Conservation (phyloP, 2,113 vertebrate species). For the Tragelaphus strepsiceros region DNA sequence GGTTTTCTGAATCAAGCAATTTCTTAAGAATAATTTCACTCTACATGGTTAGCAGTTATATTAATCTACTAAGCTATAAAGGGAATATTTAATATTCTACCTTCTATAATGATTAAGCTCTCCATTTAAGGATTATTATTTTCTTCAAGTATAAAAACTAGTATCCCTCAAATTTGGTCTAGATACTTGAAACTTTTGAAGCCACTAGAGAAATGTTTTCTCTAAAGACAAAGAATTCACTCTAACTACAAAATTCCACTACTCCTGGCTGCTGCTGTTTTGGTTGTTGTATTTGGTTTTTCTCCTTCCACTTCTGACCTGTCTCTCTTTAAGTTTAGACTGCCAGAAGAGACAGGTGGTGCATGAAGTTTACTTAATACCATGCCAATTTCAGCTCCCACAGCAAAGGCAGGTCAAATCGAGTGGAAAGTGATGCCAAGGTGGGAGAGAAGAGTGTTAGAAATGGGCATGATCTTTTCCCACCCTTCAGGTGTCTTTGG, state of each 20-base stretch:
- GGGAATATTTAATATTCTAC: conserved; percentile 19
- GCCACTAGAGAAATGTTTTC: neutral
- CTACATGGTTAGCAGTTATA: neutral
- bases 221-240: neutral
- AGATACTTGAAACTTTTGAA: neutral
- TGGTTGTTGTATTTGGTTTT: neutral
- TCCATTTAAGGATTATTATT: neutral
- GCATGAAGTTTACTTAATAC: conserved; percentile 56
- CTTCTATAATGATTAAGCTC: conserved; percentile 42
- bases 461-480: neutral
- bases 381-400: conserved; percentile 29
- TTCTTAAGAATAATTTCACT: conserved; percentile 42
- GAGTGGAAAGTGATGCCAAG: conserved; percentile 15
- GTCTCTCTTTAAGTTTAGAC: neutral
- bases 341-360: conserved; percentile 52
- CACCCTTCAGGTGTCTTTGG: neutral
- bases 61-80: neutral
- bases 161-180: neutral
- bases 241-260: neutral
- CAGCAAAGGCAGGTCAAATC: conserved; percentile 9
- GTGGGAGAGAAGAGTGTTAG: neutral
- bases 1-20: conserved; percentile 1
- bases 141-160: neutral
- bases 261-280: neutral
- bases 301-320: neutral